phyloP scores from a whole-genome alignment of 2,888 invertebrate genomes.

The Lepeophtheirus nordmannii region DNA sequence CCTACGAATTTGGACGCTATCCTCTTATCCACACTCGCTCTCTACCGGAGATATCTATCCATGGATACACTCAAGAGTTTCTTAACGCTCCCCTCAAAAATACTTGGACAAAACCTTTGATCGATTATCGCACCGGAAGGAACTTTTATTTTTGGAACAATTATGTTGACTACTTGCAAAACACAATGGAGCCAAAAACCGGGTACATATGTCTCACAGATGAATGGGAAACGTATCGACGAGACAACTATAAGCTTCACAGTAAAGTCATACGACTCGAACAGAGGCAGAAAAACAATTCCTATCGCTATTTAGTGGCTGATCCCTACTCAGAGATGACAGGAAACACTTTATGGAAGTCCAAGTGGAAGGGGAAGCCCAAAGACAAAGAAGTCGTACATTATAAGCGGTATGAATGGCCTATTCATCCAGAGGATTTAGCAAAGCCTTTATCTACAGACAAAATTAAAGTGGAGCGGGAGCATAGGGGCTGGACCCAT shows the following conservation, averaged over 20 bases:
- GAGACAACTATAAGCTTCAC: neutral
- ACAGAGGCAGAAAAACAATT: neutral
- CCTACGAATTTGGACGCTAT: neutral
- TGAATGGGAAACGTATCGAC: neutral
- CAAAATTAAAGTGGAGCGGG: neutral
- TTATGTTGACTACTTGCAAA: neutral
- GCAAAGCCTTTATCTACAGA: neutral
- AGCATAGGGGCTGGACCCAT: neutral
- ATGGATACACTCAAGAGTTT: neutral
- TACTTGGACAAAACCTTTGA: neutral
- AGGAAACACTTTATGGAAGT: neutral
- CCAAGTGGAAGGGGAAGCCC: neutral
- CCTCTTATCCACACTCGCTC: neutral
- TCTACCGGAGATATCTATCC: neutral
- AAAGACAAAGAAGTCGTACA: neutral
- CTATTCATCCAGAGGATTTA: neutral
- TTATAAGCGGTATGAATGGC: neutral
- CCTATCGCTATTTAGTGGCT: neutral
- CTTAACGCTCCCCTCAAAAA: neutral
- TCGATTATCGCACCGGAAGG: neutral
- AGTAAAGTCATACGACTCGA: neutral
- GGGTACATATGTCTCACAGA: neutral
- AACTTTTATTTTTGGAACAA: neutral
- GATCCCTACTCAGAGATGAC: neutral
- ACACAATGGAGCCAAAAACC: neutral